Evolutionary conservation across 2,113 vertebrate species (phyloP).

Genomic region (Oreocharis arfaki): DNA sequence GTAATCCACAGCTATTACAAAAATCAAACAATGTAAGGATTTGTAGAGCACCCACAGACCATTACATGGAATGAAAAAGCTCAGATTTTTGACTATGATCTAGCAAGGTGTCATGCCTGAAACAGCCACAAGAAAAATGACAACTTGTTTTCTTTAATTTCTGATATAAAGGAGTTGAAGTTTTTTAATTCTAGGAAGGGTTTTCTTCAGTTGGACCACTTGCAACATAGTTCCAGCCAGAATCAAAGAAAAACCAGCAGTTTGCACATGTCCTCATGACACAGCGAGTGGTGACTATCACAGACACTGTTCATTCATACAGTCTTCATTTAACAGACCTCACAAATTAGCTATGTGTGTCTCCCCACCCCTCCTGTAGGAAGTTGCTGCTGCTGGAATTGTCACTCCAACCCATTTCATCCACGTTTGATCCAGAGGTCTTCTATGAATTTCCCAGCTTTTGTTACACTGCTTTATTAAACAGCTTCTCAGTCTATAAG

Average conservation of each 20-base stretch:
- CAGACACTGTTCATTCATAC: rapidly evolving
- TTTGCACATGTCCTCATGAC: too few species aligned
- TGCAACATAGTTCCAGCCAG: neutral
- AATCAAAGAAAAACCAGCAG: neutral
- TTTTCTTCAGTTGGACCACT: neutral
- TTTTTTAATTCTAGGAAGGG: neutral
- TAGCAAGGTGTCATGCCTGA: neutral
- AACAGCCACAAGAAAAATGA: neutral
- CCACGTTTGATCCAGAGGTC: neutral
- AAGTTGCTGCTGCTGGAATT: neutral
- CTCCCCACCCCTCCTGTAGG: neutral
- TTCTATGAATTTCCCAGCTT: neutral
- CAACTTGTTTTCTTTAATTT: neutral
- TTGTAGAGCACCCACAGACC: neutral
- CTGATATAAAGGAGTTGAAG: neutral
- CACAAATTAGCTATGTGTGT: neutral
- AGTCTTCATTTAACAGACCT: neutral
- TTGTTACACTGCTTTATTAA: neutral
- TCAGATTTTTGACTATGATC: neutral
- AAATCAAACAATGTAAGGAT: neutral
- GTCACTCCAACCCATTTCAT: neutral
- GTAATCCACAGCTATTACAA: neutral
- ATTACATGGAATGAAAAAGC: neutral
- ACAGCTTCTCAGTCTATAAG: neutral
- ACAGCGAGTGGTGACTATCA: neutral